phyloP scores from a whole-genome alignment of 1,140 invertebrate species.

The Eurosta solidaginis region DNA sequence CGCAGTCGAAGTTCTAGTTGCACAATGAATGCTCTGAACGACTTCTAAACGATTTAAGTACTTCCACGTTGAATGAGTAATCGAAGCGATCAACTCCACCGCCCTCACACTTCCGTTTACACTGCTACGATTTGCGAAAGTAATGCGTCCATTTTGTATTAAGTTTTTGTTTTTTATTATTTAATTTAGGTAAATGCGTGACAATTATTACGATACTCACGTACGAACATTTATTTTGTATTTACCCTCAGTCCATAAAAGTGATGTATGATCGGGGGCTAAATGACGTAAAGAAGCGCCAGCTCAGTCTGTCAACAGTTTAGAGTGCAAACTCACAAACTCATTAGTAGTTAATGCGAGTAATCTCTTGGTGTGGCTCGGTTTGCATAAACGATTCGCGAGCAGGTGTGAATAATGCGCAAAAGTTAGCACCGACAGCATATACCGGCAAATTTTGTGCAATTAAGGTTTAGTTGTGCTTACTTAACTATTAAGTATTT shows the following conservation, averaged over 20 bases:
- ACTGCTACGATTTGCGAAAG: neutral
- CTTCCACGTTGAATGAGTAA: neutral
- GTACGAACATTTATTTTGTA: neutral
- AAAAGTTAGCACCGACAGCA: too few species aligned
- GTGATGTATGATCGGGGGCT: too few species aligned
- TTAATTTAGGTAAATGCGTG: neutral
- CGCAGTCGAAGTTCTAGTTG: neutral
- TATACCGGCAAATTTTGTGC: neutral
- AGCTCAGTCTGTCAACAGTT: neutral
- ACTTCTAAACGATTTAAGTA: conserved; percentile 15
- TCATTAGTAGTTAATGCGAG: neutral
- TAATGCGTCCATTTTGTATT: neutral
- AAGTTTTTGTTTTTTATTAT: neutral
- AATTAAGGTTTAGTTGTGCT: too few species aligned
- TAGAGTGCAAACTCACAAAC: neutral
- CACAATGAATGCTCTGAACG: neutral
- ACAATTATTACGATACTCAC: neutral
- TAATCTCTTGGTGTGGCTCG: neutral
- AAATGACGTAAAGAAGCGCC: neutral
- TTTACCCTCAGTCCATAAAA: too few species aligned
- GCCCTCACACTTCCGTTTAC: neutral
- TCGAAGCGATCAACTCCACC: neutral
- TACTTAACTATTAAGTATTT: too few species aligned
- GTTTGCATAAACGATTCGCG: neutral
- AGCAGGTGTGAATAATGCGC: neutral